These are phyloP conservation scores for Spilarctia lutea DNA, from an alignment of 2,888 invertebrate species.

Conservation along the genomic window DNA sequence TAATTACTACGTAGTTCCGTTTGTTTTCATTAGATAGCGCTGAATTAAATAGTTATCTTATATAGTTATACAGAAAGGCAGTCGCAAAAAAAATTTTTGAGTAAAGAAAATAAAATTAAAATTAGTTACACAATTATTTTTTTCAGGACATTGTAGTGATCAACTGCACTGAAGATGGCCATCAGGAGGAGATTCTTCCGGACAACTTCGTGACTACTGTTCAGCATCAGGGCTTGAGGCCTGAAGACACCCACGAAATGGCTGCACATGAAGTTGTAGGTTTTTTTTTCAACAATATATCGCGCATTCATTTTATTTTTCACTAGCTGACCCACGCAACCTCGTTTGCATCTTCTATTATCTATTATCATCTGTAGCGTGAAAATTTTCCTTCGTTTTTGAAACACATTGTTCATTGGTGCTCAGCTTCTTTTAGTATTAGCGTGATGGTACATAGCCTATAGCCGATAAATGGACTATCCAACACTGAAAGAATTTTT, in stretches of 20 bases:
- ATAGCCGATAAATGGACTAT: too few species aligned
- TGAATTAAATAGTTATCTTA: neutral
- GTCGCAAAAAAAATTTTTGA: too few species aligned
- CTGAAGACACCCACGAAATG: conserved; percentile 75
- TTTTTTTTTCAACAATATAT: neutral
- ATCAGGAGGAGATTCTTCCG: conserved; percentile 78
- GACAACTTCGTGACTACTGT: conserved; percentile 70
- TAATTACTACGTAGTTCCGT: neutral
- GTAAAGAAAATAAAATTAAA: too few species aligned
- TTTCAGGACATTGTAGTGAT: conserved; percentile 78
- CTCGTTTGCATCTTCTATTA: too few species aligned
- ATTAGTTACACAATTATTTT: neutral
- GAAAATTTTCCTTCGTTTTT: too few species aligned
- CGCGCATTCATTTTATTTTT: too few species aligned
- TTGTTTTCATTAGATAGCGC: neutral
- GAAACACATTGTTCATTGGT: too few species aligned
- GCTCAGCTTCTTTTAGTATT: too few species aligned
- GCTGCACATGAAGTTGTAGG: conserved; percentile 69
- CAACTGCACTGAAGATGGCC: conserved; percentile 67
- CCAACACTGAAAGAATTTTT: too few species aligned
- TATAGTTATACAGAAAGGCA: neutral
- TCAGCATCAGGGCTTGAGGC: conserved; percentile 60
- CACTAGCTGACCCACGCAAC: too few species aligned
- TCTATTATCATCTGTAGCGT: too few species aligned
- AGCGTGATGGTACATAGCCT: too few species aligned